These are phyloP conservation scores for Dryobotodes eremita DNA, from an alignment of 2,888 invertebrate genomes.

Conservation along the genomic window DNA sequence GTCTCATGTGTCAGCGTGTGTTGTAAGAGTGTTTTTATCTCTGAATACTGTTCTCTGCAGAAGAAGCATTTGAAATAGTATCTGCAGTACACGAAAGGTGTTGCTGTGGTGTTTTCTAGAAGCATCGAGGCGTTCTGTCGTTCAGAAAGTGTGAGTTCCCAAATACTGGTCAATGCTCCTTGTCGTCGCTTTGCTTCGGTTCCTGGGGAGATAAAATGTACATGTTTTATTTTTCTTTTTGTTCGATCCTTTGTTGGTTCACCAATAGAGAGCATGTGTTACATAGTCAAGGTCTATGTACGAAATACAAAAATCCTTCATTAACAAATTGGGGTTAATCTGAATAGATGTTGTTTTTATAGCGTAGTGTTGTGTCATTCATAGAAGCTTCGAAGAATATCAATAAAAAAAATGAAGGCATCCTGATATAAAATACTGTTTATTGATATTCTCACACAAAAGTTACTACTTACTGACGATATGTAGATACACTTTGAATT, in stretches of 20 bases:
- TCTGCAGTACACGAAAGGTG: constrained; percentile 82
- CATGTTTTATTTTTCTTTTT: constrained; percentile 49
- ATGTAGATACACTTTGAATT: not conserved
- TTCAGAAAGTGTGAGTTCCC: constrained; percentile 84
- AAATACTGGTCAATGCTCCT: constrained; percentile 80
- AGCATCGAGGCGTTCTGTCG: constrained; percentile 80
- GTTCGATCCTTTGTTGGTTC: not conserved
- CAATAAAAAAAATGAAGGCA: not conserved
- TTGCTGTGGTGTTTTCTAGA: constrained; percentile 77
- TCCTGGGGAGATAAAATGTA: constrained; percentile 77
- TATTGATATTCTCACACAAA: constrained; percentile 28
- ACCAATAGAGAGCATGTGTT: not conserved
- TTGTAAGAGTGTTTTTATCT: constrained; percentile 75
- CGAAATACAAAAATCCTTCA: not conserved
- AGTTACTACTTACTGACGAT: not conserved
- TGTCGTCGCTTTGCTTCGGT: constrained; percentile 69
- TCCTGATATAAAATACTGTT: constrained; percentile 34
- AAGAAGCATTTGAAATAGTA: constrained; percentile 85
- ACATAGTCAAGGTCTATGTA: too few species aligned
- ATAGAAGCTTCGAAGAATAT: not conserved
- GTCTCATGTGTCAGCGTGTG: constrained; percentile 77
- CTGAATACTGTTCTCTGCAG: constrained; percentile 78
- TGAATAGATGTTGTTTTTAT: not conserved
- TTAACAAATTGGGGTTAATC: not conserved
- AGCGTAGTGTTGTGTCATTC: too few species aligned